A percentile compares a stretch with the other conserved stretches of the same genome.
phyloP scores from a whole-genome alignment of 2,113 vertebrate species.

The Silurus glanis region DNA sequence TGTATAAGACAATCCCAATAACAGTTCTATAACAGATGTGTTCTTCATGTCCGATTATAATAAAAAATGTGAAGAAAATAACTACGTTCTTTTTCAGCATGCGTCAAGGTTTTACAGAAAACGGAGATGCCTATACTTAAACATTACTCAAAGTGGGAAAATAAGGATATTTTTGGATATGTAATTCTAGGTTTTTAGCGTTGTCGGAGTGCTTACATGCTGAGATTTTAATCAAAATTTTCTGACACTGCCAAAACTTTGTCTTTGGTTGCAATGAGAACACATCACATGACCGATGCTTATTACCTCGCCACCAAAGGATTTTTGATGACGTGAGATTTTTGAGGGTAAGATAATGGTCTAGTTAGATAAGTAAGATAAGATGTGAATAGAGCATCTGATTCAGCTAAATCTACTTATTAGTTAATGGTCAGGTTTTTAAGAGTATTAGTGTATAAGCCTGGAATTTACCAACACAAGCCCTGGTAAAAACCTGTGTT shows the following conservation, averaged over 20 bases:
- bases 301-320: neutral
- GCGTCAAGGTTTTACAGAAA: neutral
- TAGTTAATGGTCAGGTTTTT: neutral
- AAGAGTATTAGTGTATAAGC: neutral
- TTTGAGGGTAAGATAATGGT: neutral
- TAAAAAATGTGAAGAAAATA: neutral
- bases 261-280: neutral
- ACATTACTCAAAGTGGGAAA: neutral
- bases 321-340: slow-evolving; percentile 1
- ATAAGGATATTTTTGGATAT: neutral
- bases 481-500: neutral
- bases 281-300: neutral
- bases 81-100: neutral
- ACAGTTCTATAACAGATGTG: neutral
- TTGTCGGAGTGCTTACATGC: neutral
- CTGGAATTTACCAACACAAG: neutral
- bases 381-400: neutral
- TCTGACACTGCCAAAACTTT: slow-evolving; percentile 30
- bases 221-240: slow-evolving; percentile 1
- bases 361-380: neutral
- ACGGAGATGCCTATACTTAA: neutral
- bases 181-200: neutral
- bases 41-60: neutral
- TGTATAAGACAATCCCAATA: neutral
- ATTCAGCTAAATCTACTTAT: slow-evolving; percentile 25